A percentile compares a stretch with the other conserved stretches of the same genome.
Conservation (phyloP, 2,797 vertebrate species). For the Sebastes variabilis region DNA sequence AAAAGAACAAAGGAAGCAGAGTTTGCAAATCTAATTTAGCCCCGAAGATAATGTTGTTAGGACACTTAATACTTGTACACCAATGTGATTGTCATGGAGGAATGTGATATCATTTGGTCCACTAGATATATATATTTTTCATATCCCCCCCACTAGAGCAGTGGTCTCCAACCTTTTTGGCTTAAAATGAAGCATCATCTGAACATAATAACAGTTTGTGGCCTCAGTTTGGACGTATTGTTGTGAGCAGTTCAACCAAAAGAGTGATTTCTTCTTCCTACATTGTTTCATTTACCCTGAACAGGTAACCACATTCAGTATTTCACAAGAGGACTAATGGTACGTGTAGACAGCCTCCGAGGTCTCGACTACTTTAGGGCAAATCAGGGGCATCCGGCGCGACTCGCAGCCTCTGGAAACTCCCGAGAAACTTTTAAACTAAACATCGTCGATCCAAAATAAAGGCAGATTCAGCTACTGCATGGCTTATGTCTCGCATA, state of each 20-base stretch:
- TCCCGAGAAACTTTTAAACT: no score
- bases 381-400: fast-evolving
- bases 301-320: background rate
- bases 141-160: background rate
- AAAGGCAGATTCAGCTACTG: no score
- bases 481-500: fast-evolving
- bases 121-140: background rate
- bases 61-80: background rate
- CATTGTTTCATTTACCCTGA: background rate
- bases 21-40: background rate
- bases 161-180: constrained; percentile 13
- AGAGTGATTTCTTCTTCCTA: background rate
- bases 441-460: no score
- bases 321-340: background rate
- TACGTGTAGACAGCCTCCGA: background rate
- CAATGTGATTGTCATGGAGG: constrained; percentile 39
- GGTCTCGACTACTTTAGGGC: no score
- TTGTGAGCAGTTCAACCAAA: background rate
- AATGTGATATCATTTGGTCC: constrained; percentile 19
- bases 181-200: background rate
- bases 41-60: background rate
- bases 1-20: background rate
- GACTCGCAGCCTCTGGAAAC: no score
- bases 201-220: background rate
- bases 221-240: background rate